Conservation (phyloP, 2,113 vertebrate species). For the Ochotona curzoniae region DNA sequence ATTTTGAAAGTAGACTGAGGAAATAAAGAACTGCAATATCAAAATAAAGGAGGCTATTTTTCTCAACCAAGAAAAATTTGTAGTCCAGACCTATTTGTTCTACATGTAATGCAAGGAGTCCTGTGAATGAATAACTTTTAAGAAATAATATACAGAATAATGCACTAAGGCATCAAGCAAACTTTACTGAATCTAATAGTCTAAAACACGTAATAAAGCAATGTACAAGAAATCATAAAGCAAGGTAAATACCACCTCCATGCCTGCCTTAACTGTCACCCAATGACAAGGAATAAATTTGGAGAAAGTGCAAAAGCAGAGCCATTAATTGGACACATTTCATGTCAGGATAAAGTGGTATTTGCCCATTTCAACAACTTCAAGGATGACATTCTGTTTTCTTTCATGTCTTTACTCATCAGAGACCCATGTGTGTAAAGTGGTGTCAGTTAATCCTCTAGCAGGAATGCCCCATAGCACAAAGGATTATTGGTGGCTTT, state of each 20-base stretch:
- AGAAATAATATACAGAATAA: neutral
- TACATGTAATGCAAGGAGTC: neutral
- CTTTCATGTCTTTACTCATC: neutral
- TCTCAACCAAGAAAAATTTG: constrained; percentile 2
- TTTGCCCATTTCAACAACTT: neutral
- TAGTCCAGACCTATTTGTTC: neutral
- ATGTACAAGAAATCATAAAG: constrained; percentile 17
- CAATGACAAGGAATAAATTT: neutral
- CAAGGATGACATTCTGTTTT: neutral
- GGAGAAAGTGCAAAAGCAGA: neutral
- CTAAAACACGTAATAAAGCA: neutral
- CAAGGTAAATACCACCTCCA: neutral
- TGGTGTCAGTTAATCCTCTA: neutral
- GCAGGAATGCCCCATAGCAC: neutral
- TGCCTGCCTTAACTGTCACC: neutral
- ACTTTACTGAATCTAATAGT: constrained; percentile 1
- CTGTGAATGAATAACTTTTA: neutral
- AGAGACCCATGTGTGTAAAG: neutral
- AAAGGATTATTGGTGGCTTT: neutral
- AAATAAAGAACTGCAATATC: constrained; percentile 30
- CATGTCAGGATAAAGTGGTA: neutral
- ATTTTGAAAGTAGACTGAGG: neutral
- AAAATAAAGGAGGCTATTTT: neutral
- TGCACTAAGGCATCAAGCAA: neutral
- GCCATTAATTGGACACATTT: neutral